Evolutionary conservation across 2,797 vertebrate species (phyloP).

Genomic region (Eurystomus glaucurus): DNA sequence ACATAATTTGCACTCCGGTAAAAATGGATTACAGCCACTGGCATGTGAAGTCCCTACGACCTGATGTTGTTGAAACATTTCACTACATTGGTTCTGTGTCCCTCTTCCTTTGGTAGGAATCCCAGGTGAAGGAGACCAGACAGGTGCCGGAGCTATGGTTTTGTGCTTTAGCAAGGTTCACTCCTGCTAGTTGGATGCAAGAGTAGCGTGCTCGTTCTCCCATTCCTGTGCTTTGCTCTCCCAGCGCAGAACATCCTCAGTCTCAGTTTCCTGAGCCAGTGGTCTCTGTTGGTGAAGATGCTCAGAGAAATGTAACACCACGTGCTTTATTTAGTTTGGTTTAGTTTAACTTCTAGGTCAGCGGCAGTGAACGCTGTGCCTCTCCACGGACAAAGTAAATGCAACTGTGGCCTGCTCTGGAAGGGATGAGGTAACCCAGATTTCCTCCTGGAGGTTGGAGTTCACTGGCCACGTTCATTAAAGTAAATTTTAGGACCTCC

Average conservation of each 20-base stretch:
- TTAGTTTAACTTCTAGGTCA: neutral
- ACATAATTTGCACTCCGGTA: neutral
- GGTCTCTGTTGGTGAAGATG: neutral
- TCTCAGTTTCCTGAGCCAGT: neutral
- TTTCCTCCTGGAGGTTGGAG: neutral
- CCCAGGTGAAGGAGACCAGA: neutral
- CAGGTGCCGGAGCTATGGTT: neutral
- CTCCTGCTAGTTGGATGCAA: neutral
- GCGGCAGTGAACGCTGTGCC: rapidly evolving
- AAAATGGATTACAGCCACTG: neutral
- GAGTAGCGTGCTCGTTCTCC: neutral
- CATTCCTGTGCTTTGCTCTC: neutral
- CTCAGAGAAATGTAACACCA: neutral
- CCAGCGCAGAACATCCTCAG: neutral
- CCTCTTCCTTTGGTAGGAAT: neutral
- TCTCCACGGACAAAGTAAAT: neutral
- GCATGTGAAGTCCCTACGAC: neutral
- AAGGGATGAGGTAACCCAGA: neutral
- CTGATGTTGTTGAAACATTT: neutral
- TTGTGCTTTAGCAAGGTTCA: neutral
- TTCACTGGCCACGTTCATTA: neutral
- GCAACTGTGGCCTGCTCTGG: rapidly evolving
- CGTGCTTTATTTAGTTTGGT: neutral
- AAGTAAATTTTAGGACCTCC: neutral
- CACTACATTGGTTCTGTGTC: rapidly evolving